Base-by-base conservation (phyloP, 2,113 vertebrate genomes). In the Antennarius striatus region DNA sequence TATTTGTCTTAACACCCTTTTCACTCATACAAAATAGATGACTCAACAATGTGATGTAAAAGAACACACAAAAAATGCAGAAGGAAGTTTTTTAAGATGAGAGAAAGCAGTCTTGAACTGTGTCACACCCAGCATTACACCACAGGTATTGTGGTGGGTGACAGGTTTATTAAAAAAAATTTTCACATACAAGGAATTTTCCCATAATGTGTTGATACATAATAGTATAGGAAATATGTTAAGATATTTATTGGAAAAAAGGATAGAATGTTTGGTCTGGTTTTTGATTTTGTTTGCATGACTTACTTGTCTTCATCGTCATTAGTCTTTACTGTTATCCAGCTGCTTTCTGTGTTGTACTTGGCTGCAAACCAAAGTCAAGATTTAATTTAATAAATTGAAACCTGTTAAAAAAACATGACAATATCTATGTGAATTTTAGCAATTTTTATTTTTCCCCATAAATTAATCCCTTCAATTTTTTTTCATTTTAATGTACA, bases 291-390 rank as follows among this genome's bases (percentile, higher is more conserved):
- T 36, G 32, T 36, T 43, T 11, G 3, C 3, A 29, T n/a, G 8
- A 90, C 93, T 92, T 58, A 94, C 93, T 91, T 40, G 17, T 15
- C 4, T 56, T 93, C 89, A 57, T 97, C 94, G 45, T 96, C 95
- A 50, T 94, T 92, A 0, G 86, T 88, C 0, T 47, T 68, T 51
- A 75, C 94, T 87, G 86, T 96, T 89, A 99, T 99, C 97, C 97
- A 99, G 77, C 96, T 98, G 86, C 81, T 93, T 80, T 98, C 96
- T 70, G 94, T 93, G 58, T 5, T 62, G 42, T 2, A 66, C 65
- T 73, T 86, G 22, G n/a, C 83, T 82, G 59, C 15, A 73, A 62
- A 70, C 42, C 32, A 9, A 45, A 48, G 13, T 53, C 30, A 61
- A 15, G 13, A 43, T 11, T 43, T 43, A 43, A 43, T 43, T 7